phyloP scores from a whole-genome alignment of 2,113 vertebrate genomes.

The Pseudopipra pipra region DNA sequence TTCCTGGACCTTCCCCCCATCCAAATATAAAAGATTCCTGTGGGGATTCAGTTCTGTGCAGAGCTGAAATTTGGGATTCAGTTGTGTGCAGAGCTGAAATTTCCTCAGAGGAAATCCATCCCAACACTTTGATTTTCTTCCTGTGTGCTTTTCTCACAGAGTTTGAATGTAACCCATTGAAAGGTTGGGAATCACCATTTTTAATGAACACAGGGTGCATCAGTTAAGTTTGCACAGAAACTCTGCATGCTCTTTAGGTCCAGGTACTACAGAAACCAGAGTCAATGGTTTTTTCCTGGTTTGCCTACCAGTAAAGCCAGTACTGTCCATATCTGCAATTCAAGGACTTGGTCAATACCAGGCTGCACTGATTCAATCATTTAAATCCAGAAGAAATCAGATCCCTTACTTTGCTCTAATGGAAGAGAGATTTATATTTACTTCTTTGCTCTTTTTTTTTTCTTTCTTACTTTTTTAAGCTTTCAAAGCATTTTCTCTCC shows the following conservation, averaged over 20 bases:
- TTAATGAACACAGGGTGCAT: neutral
- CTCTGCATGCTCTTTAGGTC: neutral
- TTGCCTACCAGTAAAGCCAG: neutral
- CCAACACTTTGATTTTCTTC: neutral
- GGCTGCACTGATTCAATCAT: neutral
- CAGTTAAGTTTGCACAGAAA: neutral
- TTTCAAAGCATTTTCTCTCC: neutral
- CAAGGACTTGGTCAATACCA: neutral
- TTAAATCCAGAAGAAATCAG: neutral
- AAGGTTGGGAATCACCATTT: neutral
- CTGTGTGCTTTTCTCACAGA: neutral
- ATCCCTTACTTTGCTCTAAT: neutral
- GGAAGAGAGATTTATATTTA: neutral
- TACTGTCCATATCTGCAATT: neutral
- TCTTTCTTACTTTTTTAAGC: neutral
- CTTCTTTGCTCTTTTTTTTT: neutral
- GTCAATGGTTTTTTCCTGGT: neutral
- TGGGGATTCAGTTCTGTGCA: neutral
- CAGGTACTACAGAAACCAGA: neutral
- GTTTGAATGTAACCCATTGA: neutral
- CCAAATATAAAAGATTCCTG: neutral
- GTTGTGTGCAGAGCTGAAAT: neutral
- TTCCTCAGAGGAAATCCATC: neutral
- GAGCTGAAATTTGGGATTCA: neutral
- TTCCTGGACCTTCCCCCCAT: neutral